Evolutionary conservation across 2,113 vertebrate genomes (phyloP), one percentile per base, ranked within the genome.

Genomic region (Protomyctophum bolini): DNA sequence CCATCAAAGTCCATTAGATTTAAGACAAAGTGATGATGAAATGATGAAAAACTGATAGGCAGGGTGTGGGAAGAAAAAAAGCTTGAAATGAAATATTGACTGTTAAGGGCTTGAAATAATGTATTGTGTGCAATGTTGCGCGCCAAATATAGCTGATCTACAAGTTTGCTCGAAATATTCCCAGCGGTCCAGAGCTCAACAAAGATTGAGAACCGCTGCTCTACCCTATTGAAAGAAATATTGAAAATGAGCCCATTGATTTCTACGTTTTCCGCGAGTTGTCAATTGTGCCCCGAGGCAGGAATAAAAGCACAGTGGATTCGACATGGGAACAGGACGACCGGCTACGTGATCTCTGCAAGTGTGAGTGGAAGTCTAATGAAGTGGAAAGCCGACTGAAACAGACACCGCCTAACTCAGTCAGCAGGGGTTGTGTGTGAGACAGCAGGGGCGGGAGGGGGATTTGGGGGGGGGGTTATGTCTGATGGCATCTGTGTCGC

Each of bases 361-460:
- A 8, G 61, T 46, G 75, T 71, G 66, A 66, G 58, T 66, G 68
- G n/a, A 63, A 59, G 59, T 47, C 48, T 77, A 71, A 85, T 73
- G 28, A 74, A 66, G 70, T 70, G 52, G 66, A 72, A 63, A 58
- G 52, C 11, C n/a, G 56, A 59, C 56, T 48, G 56, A 68, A 75
- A 68, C 55, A 54, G 59, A 75, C 71, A 68, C 66, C 14, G 59
- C 72, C 62, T 71, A 66, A 45, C 73, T 71, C 21, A 21, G 1
- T 71, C 59, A 60, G 71, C 33, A 66, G 70, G 41, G 33, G 47
- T 21, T 45, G 55, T 33, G 47, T 41, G 70, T 41, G 70, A 47
- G 48, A 50, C 70, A 46, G 10, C 33, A 6, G 5, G 33, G 33
- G 33, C 14, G 46, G 2, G 59, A 6, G 12, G 7, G 45, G 41